Base-by-base conservation (phyloP, 2,113 vertebrate species). In the Channa maculata region DNA sequence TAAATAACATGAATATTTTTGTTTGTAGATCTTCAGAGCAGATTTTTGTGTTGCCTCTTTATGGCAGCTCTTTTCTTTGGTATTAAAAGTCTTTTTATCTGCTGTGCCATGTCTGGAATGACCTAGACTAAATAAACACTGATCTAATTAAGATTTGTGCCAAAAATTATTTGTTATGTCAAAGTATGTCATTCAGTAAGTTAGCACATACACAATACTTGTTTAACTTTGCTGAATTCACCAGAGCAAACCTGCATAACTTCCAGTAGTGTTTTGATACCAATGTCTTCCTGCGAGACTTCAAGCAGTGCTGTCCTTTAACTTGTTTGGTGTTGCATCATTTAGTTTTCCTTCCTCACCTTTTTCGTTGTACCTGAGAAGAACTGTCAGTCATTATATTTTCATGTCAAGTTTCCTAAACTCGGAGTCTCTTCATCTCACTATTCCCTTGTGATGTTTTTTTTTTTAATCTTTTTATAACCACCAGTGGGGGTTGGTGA, bases 301-400 rank as follows among this genome's bases (percentile, higher is more conserved):
- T 34, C 6, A 48, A 44, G 53, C 50, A 3, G 5, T 41, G 3
- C 46, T 54, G 8, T 15, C 41, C 15, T 3, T 12, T 54, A 8
- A 34, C 66, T 49, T 74, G 34, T 34, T 46, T 43, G 13, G 14
- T 46, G 39, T 8, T 62, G 15, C 65, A 71, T 43, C 11, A 5
- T 65, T 14, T 15, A 12, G 61, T 57, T 45, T 68, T 50, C 12
- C 41, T 53, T 9, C 38, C 15, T 44, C 48, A 71, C 55, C n/a
- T 15, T 66, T 71, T 60, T 45, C 14, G 2, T 54, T 41, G 72
- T 52, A 65, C 5, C 24, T 69, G 10, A 73, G 73, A 41, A 82
- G 14, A 72, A 73, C 74, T 65, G 82, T 74, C 73, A 70, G 60
- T 80, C 75, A 77, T 77, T 85, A 77, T 76, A 79, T 78, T 87